Percentiles rank a stretch among this genome's conserved stretches.
These are phyloP conservation scores for Rhodinocichla rosea DNA, from an alignment of 2,113 vertebrate genomes.

Conservation along the genomic window DNA sequence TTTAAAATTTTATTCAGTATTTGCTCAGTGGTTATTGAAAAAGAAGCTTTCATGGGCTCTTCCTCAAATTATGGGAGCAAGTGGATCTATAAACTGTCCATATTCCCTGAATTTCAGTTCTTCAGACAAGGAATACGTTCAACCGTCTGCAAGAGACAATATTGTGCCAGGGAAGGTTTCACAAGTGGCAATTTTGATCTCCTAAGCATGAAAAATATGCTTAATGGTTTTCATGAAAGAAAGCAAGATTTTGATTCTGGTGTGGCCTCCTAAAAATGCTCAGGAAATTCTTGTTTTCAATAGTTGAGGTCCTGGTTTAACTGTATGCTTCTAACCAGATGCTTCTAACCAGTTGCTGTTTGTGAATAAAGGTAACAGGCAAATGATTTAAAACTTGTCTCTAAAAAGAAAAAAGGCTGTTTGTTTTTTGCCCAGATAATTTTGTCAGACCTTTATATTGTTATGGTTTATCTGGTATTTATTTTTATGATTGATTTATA, in stretches of 20 bases:
- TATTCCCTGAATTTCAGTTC: neutral
- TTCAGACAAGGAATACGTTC: neutral
- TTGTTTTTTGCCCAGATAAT: neutral
- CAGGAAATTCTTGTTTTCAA: neutral
- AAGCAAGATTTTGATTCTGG: neutral
- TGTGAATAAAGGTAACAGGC: neutral
- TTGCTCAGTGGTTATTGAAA: neutral
- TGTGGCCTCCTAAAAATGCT: neutral
- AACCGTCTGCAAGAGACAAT: neutral
- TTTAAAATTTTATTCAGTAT: neutral
- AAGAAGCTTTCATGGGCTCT: neutral
- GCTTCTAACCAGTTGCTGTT: neutral
- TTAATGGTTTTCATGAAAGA: neutral
- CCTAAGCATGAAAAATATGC: neutral
- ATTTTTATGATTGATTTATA: neutral
- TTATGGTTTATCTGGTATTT: neutral
- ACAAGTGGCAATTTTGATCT: neutral
- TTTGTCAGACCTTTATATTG: neutral
- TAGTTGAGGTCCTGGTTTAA: neutral
- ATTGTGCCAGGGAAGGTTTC: neutral
- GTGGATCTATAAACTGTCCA: neutral
- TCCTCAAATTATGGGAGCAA: neutral
- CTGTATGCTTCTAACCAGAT: neutral
- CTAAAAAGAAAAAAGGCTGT: neutral
- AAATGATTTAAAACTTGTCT: neutral